Percentiles rank a stretch among this genome's conserved stretches.
These are phyloP conservation scores for Nasonia longicornis DNA, from an alignment of 1,140 invertebrate genomes.

Conservation along the genomic window DNA sequence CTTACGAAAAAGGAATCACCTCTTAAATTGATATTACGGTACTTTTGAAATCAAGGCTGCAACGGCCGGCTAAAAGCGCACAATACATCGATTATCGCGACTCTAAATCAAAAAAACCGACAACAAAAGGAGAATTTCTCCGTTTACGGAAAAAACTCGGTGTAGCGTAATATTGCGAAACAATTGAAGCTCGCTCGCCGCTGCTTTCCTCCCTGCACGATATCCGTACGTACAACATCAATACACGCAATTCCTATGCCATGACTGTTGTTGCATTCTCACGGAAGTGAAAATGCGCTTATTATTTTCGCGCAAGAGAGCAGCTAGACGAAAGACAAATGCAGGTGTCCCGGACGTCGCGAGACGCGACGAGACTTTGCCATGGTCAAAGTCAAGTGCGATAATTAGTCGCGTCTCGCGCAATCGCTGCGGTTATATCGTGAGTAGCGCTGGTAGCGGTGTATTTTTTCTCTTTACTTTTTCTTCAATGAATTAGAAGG, in stretches of 20 bases:
- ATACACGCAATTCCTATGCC: constrained; percentile 6
- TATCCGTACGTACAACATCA: background rate
- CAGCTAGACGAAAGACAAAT: constrained; percentile 16
- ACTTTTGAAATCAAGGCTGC: background rate
- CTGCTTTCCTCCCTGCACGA: background rate
- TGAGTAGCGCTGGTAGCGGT: background rate
- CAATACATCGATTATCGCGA: background rate
- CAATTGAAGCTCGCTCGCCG: background rate
- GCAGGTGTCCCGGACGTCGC: constrained; percentile 26
- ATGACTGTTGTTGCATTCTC: constrained; percentile 20
- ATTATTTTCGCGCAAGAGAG: constrained; percentile 11
- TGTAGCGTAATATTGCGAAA: background rate
- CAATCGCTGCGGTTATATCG: constrained; percentile 5
- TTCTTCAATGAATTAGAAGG: constrained; percentile 29
- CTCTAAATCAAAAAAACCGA: background rate
- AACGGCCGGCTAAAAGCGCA: background rate
- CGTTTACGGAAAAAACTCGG: background rate
- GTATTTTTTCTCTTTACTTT: constrained; percentile 5
- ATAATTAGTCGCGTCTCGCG: background rate
- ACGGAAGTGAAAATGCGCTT: constrained; percentile 39
- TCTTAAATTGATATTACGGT: background rate
- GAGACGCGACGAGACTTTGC: constrained; percentile 24
- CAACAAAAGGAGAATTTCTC: background rate
- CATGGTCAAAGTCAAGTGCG: constrained; percentile 42
- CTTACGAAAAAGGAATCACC: background rate